These are phyloP conservation scores for Phallusia fumigata DNA, from an alignment of 23 tunicate species.

Conservation along the genomic window DNA sequence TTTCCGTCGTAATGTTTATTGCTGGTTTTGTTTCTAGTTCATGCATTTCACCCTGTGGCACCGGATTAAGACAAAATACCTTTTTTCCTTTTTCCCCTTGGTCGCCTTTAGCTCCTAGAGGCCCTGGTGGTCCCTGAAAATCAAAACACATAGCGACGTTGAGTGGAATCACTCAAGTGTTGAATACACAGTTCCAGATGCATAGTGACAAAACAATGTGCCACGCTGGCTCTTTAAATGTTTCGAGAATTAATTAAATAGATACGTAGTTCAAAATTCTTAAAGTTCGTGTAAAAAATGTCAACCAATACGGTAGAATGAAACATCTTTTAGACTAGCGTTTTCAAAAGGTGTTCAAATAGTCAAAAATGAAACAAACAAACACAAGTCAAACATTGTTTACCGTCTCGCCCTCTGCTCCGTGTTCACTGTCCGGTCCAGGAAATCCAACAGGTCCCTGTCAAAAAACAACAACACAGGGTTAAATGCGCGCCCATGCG, in stretches of 20 bases:
- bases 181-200: background rate
- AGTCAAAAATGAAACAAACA: background rate
- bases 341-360: background rate
- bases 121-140: slow-evolving; percentile 13
- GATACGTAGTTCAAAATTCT: no score
- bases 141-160: no score
- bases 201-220: no score
- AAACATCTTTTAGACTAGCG: background rate
- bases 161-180: no score
- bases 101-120: background rate
- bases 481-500: background rate
- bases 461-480: background rate
- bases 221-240: no score
- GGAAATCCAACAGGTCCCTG: background rate
- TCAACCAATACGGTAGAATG: no score
- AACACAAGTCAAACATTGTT: background rate
- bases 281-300: no score
- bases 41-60: no score
- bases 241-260: no score
- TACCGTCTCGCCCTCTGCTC: background rate
- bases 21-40: no score
- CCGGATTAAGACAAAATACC: background rate
- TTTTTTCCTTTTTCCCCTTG: slow-evolving; percentile 2
- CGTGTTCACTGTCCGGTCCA: background rate
- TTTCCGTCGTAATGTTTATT: no score